phyloP scores from a whole-genome alignment of 2,113 vertebrate species.

The Vidua macroura region DNA sequence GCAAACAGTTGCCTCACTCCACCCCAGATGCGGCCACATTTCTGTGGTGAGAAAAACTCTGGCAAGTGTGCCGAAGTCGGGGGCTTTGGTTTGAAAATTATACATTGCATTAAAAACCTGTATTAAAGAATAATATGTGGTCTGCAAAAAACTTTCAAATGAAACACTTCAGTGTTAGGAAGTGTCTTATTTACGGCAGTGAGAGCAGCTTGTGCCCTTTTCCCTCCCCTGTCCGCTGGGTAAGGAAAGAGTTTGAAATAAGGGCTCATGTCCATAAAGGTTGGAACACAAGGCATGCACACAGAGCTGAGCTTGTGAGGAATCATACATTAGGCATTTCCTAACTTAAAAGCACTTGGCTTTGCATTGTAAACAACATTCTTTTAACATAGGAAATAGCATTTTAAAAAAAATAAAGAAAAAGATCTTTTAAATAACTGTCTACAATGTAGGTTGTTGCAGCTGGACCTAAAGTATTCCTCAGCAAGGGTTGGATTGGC shows the following conservation, averaged over 20 bases:
- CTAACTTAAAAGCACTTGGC: constrained; percentile 64
- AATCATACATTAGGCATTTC: constrained; percentile 62
- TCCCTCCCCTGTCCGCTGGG: neutral
- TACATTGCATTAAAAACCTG: constrained; percentile 21
- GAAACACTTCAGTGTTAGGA: constrained; percentile 24
- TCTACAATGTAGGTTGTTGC: neutral
- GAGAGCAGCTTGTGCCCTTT: neutral
- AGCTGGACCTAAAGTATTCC: neutral
- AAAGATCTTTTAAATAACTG: constrained; percentile 1
- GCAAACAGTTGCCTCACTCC: constrained; percentile 9
- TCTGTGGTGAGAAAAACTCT: constrained; percentile 48
- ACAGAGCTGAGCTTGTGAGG: neutral
- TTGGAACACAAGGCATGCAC: neutral
- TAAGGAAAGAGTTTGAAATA: neutral
- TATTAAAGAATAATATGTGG: constrained; percentile 52
- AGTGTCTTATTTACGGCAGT: constrained; percentile 48
- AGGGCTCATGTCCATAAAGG: neutral
- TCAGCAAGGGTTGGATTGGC: neutral
- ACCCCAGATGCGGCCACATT: neutral
- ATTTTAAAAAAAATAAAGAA: neutral
- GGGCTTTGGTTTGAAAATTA: constrained; percentile 60
- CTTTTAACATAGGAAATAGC: constrained; percentile 37
- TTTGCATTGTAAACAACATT: constrained; percentile 56
- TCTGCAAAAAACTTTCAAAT: constrained; percentile 14
- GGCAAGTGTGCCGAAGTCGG: neutral